These are phyloP conservation scores for Plebejus argus DNA, from an alignment of 2,888 invertebrate species.

Conservation along the genomic window DNA sequence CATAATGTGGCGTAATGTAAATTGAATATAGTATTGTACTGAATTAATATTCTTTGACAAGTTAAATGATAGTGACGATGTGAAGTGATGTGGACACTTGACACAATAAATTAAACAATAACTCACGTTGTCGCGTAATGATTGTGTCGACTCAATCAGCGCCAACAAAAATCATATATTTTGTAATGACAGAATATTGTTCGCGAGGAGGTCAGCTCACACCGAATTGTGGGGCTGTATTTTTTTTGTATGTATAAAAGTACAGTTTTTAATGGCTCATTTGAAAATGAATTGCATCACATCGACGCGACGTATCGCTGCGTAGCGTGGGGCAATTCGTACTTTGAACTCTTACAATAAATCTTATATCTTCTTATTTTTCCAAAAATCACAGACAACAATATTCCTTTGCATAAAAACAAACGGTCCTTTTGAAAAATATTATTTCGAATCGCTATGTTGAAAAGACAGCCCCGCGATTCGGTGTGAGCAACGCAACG, in stretches of 20 bases:
- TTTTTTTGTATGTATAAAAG: not conserved
- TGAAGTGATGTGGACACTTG: slow-evolving; percentile 11
- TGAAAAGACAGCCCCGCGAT: not conserved
- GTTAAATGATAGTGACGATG: not conserved
- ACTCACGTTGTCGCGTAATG: not conserved
- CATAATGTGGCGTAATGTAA: not conserved
- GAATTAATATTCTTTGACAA: not conserved
- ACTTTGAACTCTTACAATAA: too few relatives aligned
- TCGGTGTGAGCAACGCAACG: not conserved
- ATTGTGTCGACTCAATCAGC: slow-evolving; percentile 16
- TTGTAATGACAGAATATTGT: slow-evolving; percentile 17
- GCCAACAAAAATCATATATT: slow-evolving; percentile 25
- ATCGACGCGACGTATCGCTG: too few relatives aligned
- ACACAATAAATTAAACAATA: slow-evolving; percentile 14
- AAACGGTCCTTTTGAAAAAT: too few relatives aligned
- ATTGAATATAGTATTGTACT: not conserved
- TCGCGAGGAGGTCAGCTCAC: not conserved
- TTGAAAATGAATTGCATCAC: too few relatives aligned
- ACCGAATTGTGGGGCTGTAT: not conserved
- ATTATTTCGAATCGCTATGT: not conserved
- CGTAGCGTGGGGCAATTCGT: too few relatives aligned
- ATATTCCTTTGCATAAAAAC: too few relatives aligned
- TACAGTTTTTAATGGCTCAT: too few relatives aligned
- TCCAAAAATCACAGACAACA: too few relatives aligned
- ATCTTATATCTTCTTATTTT: too few relatives aligned